Percentiles rank a stretch among this genome's conserved stretches.
Evolutionary conservation across 2,797 vertebrate species (phyloP).

Genomic region (Telmatherina bonti): DNA sequence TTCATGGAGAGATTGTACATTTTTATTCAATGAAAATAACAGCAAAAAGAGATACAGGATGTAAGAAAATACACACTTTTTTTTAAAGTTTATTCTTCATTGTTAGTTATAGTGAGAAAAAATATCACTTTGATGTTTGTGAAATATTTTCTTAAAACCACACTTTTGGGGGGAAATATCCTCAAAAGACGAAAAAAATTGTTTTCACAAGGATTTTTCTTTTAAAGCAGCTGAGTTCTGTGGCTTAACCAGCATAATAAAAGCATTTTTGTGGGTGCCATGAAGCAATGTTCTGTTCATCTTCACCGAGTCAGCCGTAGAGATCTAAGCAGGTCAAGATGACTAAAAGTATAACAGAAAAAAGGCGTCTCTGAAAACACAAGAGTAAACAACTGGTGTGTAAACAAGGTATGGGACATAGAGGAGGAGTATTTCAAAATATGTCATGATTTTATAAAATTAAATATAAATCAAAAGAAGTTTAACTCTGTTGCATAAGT

Average conservation of each 20-base stretch:
- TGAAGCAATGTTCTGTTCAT: not conserved
- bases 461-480: not conserved
- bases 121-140: not conserved
- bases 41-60: not conserved
- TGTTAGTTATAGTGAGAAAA: not conserved
- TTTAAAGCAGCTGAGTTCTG: constrained; percentile 2
- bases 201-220: not conserved
- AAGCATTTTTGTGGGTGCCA: not conserved
- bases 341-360: not conserved
- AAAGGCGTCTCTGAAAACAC: not conserved
- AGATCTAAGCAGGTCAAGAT: not conserved
- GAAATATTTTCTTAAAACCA: not conserved
- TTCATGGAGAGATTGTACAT: not conserved
- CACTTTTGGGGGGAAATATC: not conserved
- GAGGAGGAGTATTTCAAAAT: no score
- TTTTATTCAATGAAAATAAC: not conserved
- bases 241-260: constrained; percentile 4
- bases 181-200: not conserved
- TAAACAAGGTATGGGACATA: no score
- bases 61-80: not conserved
- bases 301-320: not conserved
- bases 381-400: not conserved
- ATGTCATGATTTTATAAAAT: no score
- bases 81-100: constrained; percentile 1
- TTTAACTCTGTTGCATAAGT: no score